Evolutionary conservation across 2,888 invertebrate species (phyloP).

Genomic region (Taphrorychus bicolor): DNA sequence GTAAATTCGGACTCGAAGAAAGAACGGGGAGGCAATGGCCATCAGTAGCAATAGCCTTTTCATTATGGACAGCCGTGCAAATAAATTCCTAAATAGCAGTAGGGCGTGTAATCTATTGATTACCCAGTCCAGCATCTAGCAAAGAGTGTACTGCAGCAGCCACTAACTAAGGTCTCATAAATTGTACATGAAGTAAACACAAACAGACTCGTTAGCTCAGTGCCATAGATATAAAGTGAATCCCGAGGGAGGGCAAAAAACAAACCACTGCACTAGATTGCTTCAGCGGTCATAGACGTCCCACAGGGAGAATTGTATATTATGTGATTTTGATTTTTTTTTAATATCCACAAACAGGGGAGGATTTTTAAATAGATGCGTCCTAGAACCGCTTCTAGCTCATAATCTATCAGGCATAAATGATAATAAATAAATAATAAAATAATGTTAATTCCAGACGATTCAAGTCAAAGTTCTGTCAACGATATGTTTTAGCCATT

Average conservation of each 20-base stretch:
- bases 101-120: constrained; percentile 20
- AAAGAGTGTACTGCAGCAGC: constrained; percentile 25
- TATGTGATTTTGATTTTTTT: too few species aligned
- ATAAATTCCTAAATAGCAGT: constrained; percentile 9
- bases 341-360: too few species aligned
- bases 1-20: neutral
- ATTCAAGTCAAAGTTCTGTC: too few species aligned
- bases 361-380: too few species aligned
- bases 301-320: neutral
- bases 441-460: too few species aligned
- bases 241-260: constrained; percentile 10
- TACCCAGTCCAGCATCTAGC: constrained; percentile 11
- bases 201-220: constrained; percentile 31
- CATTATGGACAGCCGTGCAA: neutral
- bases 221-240: constrained; percentile 26
- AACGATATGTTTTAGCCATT: too few species aligned
- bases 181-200: constrained; percentile 34
- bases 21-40: neutral
- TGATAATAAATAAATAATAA: too few species aligned
- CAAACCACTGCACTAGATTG: constrained; percentile 7
- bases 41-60: too few species aligned
- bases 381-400: too few species aligned
- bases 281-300: neutral
- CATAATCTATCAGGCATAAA: too few species aligned
- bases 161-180: constrained; percentile 32